Conservation (phyloP, 2,113 vertebrate species). For the Lycocorax pyrrhopterus region DNA sequence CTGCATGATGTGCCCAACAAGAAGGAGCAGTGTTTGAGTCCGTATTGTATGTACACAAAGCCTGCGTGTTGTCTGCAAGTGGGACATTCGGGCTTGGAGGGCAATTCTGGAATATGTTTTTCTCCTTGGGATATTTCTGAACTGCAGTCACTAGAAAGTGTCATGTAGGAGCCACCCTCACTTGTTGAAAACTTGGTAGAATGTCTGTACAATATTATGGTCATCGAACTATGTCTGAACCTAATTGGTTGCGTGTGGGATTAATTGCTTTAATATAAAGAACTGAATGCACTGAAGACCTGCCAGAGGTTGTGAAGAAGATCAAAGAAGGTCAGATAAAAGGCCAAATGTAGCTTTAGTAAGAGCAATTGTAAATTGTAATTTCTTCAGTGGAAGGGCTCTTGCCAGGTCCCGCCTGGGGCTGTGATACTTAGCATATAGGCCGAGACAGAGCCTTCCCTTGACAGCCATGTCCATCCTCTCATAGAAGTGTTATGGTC, state of each 20-base stretch:
- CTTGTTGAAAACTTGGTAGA: constrained; percentile 52
- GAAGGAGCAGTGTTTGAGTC: neutral
- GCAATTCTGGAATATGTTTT: constrained; percentile 9
- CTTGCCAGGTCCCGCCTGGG: neutral
- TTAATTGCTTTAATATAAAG: constrained; percentile 41
- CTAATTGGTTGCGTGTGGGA: constrained; percentile 41
- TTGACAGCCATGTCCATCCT: neutral
- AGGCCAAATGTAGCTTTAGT: neutral
- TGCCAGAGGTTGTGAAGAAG: constrained; percentile 23
- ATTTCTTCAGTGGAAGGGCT: neutral
- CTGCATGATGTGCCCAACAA: neutral
- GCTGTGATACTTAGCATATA: neutral
- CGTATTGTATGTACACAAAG: neutral
- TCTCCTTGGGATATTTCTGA: constrained; percentile 38
- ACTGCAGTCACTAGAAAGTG: constrained; percentile 47
- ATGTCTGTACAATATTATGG: constrained; percentile 3
- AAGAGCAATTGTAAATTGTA: neutral
- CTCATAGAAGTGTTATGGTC: neutral
- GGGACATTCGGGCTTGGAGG: neutral
- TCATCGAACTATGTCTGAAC: constrained; percentile 3
- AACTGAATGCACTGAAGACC: constrained; percentile 26
- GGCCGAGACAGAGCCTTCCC: neutral
- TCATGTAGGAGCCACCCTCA: constrained; percentile 21
- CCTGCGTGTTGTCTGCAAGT: constrained; percentile 20
- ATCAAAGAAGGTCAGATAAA: constrained; percentile 35